Evolutionary conservation across 2,888 invertebrate genomes (phyloP).

Genomic region (Aphelenchoides bicaudatus): DNA sequence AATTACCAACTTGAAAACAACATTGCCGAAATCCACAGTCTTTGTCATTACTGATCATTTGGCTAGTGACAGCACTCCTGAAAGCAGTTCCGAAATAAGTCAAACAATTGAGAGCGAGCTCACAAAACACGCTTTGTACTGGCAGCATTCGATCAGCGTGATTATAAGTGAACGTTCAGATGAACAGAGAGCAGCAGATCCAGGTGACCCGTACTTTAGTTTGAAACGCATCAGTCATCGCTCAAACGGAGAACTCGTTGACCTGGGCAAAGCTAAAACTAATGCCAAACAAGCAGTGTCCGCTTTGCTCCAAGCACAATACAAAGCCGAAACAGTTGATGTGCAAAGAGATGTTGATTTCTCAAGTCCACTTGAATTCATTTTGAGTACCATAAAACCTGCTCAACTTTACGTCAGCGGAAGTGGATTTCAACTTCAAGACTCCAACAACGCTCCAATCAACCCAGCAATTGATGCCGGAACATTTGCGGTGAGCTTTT

Average conservation of each 20-base stretch:
- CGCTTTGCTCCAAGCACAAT: neutral
- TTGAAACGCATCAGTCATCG: neutral
- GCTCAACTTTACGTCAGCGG: too few relatives aligned
- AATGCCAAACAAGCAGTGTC: neutral
- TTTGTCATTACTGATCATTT: constrained; percentile 19
- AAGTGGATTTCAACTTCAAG: too few relatives aligned
- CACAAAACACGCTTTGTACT: constrained; percentile 19
- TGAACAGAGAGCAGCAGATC: neutral
- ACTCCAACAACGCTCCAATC: too few relatives aligned
- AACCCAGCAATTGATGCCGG: too few relatives aligned
- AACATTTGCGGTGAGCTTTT: too few relatives aligned
- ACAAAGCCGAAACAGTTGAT: neutral
- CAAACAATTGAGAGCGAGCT: constrained; percentile 14
- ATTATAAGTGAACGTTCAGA: neutral
- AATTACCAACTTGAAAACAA: too few relatives aligned
- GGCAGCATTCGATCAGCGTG: constrained; percentile 9
- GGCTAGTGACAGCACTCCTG: neutral
- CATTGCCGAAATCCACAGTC: constrained; percentile 19
- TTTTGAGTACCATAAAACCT: too few relatives aligned
- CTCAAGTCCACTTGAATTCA: too few relatives aligned
- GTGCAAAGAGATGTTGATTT: neutral
- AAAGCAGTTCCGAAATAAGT: neutral
- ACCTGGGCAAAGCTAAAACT: neutral
- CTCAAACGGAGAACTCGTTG: constrained; percentile 1
- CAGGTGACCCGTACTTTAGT: neutral